Evolutionary conservation across 2,113 vertebrate genomes (phyloP).

Genomic region (Anarhynchus alexandrinus): DNA sequence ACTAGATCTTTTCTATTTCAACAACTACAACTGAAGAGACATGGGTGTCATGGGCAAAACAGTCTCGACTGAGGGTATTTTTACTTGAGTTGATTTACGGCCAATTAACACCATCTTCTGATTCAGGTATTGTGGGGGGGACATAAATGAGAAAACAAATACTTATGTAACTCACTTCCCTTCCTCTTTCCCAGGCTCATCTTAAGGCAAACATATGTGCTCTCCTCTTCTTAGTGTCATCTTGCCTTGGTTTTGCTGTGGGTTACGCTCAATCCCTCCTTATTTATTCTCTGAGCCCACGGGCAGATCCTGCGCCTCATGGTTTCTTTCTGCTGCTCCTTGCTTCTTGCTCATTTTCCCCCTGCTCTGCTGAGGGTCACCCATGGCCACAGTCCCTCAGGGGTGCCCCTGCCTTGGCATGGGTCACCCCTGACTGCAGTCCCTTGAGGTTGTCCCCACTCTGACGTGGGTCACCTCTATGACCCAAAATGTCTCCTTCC

Average conservation of each 20-base stretch:
- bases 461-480: neutral
- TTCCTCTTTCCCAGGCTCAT: neutral
- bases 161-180: neutral
- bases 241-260: neutral
- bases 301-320: neutral
- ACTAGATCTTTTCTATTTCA: neutral
- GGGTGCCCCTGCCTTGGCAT: neutral
- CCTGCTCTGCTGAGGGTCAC: neutral
- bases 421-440: neutral
- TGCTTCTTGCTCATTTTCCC: neutral
- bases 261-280: neutral
- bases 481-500: neutral
- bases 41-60: neutral
- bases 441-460: neutral
- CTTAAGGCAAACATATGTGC: neutral
- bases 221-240: neutral
- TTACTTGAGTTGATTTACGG: neutral
- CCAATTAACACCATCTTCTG: neutral
- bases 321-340: neutral
- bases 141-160: neutral
- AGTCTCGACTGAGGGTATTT: neutral
- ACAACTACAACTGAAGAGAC: neutral
- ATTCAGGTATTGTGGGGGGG: neutral
- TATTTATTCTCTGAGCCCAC: rapidly evolving
- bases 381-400: neutral